A percentile compares a stretch with the other conserved stretches of the same genome.
These are phyloP conservation scores for Drosophila athabasca DNA, from an alignment of 1,140 invertebrate species.

Conservation along the genomic window DNA sequence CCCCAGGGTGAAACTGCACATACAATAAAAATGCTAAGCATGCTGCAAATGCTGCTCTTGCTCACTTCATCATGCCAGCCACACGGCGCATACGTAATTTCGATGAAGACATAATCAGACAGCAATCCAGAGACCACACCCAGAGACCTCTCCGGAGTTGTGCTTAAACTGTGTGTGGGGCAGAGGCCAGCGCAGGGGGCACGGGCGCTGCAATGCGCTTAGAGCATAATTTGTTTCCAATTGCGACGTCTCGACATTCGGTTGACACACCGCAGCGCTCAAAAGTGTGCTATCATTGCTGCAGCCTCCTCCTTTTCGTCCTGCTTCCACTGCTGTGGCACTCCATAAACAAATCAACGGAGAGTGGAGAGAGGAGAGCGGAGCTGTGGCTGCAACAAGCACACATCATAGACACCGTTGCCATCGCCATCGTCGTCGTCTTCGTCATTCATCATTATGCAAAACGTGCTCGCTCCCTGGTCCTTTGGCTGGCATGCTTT, in stretches of 20 bases:
- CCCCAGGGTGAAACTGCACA: not conserved
- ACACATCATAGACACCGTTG: slow-evolving; percentile 49
- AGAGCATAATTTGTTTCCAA: slow-evolving; percentile 80
- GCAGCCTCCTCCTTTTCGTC: slow-evolving; percentile 15
- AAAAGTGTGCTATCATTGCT: slow-evolving; percentile 47
- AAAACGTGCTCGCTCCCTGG: slow-evolving; percentile 71
- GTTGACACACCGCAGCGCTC: slow-evolving; percentile 6
- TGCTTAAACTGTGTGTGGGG: not conserved
- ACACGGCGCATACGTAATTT: slow-evolving; percentile 45
- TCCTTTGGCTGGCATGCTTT: slow-evolving; percentile 58
- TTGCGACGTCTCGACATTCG: slow-evolving; percentile 56
- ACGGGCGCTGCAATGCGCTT: slow-evolving; percentile 54
- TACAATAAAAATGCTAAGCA: too few relatives aligned
- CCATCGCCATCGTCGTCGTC: slow-evolving; percentile 48
- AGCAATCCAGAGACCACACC: slow-evolving; percentile 18
- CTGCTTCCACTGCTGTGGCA: slow-evolving; percentile 24
- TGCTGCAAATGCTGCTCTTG: slow-evolving; percentile 1
- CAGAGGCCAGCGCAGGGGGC: not conserved
- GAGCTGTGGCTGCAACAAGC: slow-evolving; percentile 34
- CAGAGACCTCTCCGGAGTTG: slow-evolving; percentile 3
- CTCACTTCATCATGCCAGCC: not conserved
- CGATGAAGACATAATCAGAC: slow-evolving; percentile 42
- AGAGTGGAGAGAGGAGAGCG: too few relatives aligned
- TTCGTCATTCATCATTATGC: slow-evolving; percentile 80
- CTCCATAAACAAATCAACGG: slow-evolving; percentile 72